Evolutionary conservation across 2,888 invertebrate genomes (phyloP).

Genomic region (Alentia gelatinosa): DNA sequence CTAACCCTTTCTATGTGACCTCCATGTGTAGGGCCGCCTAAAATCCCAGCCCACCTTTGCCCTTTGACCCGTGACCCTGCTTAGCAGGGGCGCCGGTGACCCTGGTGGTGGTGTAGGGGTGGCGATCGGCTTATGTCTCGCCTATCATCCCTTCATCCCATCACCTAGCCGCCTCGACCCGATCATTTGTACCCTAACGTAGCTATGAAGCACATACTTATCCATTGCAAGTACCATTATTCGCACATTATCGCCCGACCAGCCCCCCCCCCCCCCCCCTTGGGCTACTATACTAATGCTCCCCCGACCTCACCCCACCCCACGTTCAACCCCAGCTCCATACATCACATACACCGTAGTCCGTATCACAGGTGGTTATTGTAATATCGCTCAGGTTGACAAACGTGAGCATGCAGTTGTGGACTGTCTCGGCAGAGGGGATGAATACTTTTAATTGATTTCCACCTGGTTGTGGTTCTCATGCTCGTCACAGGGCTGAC

Average conservation of each 20-base stretch:
- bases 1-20: constrained; percentile 8
- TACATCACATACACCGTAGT: background rate
- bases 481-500: background rate
- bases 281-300: background rate
- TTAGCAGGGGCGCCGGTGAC: background rate
- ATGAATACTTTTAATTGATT: background rate
- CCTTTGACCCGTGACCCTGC: constrained; percentile 16
- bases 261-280: background rate
- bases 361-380: background rate
- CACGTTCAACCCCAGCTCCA: background rate
- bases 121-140: background rate
- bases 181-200: constrained; percentile 33
- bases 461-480: background rate
- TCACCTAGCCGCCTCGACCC: background rate
- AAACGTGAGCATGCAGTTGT: background rate
- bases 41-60: background rate
- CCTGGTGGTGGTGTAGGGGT: background rate
- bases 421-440: background rate
- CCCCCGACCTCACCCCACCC: background rate
- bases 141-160: constrained; percentile 18
- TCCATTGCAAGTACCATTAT: background rate
- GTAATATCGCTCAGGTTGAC: constrained; percentile 1
- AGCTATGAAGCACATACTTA: constrained; percentile 33
- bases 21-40: background rate
- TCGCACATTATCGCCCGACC: background rate